phyloP scores from a whole-genome alignment of 2,888 invertebrate genomes.

The Athetis lepigone region DNA sequence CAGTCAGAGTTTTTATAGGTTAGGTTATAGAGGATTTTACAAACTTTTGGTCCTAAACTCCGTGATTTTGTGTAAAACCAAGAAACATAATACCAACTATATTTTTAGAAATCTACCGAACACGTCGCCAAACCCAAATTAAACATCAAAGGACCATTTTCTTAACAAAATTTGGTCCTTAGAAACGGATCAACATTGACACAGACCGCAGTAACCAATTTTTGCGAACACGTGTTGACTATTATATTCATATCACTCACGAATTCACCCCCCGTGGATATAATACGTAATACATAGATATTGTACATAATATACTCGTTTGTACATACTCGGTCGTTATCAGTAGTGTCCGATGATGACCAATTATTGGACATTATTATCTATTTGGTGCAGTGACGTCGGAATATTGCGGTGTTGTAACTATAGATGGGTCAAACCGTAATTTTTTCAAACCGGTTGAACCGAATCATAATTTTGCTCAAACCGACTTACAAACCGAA shows the following conservation, averaged over 20 bases:
- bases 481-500: too few relatives aligned
- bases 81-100: neutral
- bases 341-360: conserved; percentile 19
- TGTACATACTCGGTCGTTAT: conserved; percentile 24
- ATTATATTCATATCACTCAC: conserved; percentile 4
- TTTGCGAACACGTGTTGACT: conserved; percentile 4
- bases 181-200: neutral
- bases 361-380: conserved; percentile 33
- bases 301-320: conserved; percentile 10
- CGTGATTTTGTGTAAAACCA: neutral
- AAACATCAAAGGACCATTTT: conserved; percentile 13
- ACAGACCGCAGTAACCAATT: neutral
- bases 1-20: too few relatives aligned
- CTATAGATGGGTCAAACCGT: too few relatives aligned
- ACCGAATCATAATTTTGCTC: too few relatives aligned
- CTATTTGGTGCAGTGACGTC: neutral
- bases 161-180: neutral
- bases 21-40: too few relatives aligned
- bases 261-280: conserved; percentile 24
- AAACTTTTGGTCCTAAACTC: neutral
- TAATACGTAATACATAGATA: conserved; percentile 21
- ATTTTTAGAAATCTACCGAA: neutral
- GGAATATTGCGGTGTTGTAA: neutral
- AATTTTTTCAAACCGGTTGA: too few relatives aligned
- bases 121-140: neutral